Percentiles rank a stretch among this genome's conserved stretches.
Evolutionary conservation across 2,113 vertebrate species (phyloP).

Genomic region (Bos javanicus): DNA sequence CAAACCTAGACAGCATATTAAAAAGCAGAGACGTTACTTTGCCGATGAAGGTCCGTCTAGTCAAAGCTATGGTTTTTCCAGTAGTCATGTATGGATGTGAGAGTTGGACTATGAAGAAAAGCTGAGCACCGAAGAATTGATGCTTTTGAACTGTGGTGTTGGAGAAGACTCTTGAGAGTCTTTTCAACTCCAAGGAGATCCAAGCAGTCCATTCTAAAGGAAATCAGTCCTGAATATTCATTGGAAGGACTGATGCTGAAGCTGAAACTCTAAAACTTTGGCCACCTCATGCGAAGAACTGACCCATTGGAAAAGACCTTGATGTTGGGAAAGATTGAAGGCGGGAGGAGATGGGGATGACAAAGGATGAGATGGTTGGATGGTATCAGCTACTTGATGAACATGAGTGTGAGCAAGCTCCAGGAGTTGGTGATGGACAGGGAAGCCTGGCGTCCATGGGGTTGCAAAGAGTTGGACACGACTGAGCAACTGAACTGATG

Average conservation of each 20-base stretch:
- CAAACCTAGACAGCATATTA: neutral
- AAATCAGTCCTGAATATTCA: neutral
- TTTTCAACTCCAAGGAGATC: neutral
- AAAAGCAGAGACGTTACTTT: neutral
- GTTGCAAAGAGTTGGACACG: neutral
- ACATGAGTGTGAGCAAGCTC: neutral
- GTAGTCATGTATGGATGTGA: neutral
- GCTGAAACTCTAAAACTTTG: neutral
- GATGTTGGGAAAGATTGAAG: neutral
- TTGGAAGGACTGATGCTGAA: neutral
- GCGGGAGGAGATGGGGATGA: rapidly evolving
- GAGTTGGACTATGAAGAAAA: neutral
- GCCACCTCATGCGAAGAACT: neutral
- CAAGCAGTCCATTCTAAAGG: neutral
- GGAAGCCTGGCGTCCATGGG: neutral
- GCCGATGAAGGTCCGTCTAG: neutral
- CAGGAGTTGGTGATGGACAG: neutral
- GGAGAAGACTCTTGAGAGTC: neutral
- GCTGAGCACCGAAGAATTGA: neutral
- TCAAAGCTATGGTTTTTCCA: neutral
- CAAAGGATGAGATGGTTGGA: neutral
- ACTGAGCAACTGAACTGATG: neutral
- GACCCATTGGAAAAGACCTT: neutral
- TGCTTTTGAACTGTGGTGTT: neutral
- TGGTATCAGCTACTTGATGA: neutral